Evolutionary conservation across 2,113 vertebrate genomes (phyloP).

Genomic region (Gymnobelideus leadbeateri): DNA sequence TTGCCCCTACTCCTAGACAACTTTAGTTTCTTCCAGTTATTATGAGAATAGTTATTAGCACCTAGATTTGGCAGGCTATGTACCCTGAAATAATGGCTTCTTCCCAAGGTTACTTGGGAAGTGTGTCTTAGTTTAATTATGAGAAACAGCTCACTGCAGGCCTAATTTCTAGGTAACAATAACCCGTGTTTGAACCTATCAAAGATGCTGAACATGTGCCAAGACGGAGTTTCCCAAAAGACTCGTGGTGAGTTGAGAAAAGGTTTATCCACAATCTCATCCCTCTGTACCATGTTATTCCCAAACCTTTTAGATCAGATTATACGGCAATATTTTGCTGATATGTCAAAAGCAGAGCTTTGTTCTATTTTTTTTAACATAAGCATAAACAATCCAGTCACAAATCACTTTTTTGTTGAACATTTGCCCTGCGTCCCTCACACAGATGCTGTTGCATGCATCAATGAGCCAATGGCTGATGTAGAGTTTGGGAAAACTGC

Average conservation of each 20-base stretch:
- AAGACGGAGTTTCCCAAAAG: not conserved
- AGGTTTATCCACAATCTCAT: not conserved
- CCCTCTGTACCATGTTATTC: not conserved
- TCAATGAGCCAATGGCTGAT: not conserved
- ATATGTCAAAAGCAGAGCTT: not conserved
- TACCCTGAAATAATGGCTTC: not conserved
- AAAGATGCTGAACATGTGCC: not conserved
- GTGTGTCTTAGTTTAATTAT: not conserved
- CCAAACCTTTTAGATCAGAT: not conserved
- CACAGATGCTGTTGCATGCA: not conserved
- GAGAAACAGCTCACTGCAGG: not conserved
- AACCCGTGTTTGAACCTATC: not conserved
- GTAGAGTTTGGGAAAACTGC: not conserved
- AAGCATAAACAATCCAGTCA: not conserved
- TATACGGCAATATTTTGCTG: not conserved
- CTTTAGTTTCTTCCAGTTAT: not conserved
- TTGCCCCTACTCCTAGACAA: not conserved
- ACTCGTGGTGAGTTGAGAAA: not conserved
- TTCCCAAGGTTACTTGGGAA: not conserved
- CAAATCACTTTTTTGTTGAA: not conserved
- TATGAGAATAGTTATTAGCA: not conserved
- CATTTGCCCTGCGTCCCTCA: not conserved
- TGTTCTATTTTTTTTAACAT: not conserved
- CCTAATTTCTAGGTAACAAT: not conserved
- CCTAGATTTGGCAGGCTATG: not conserved